Conservation (phyloP, 2,113 vertebrate genomes). For the Prinia subflava region DNA sequence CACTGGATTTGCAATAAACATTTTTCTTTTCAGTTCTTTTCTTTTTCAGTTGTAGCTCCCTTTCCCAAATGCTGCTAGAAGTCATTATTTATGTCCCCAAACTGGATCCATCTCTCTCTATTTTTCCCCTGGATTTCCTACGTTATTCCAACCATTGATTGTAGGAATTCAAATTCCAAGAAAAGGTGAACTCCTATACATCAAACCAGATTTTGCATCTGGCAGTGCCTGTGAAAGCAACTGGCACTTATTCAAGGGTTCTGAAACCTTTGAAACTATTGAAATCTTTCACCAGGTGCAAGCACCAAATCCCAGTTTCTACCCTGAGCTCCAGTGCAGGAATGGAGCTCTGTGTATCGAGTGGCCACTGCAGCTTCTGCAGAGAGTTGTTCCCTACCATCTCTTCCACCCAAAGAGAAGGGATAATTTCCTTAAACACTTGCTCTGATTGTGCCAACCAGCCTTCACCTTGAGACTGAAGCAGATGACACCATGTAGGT, state of each 20-base stretch:
- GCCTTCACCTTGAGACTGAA: slow-evolving; percentile 69
- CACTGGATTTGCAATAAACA: background rate
- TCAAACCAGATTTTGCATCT: background rate
- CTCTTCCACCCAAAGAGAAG: background rate
- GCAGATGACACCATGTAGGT: slow-evolving; percentile 71
- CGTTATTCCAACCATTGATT: background rate
- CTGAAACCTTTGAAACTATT: background rate
- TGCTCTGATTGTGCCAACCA: background rate
- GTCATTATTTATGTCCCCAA: background rate
- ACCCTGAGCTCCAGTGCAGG: background rate
- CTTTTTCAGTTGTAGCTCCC: background rate
- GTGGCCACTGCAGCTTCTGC: background rate
- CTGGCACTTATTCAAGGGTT: background rate
- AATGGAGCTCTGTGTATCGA: background rate
- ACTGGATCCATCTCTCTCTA: background rate
- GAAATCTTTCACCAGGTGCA: background rate
- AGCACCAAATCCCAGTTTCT: background rate
- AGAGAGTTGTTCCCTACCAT: background rate
- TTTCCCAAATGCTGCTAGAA: background rate
- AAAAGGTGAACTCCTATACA: background rate
- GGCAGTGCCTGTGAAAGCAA: background rate
- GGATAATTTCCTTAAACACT: slow-evolving; percentile 6
- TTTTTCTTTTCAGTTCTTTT: background rate
- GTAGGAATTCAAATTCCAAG: background rate
- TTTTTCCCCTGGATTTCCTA: background rate